A percentile compares a stretch with the other conserved stretches of the same genome.
Conservation (phyloP, 2,113 vertebrate species). For the Accipiter cooperii region DNA sequence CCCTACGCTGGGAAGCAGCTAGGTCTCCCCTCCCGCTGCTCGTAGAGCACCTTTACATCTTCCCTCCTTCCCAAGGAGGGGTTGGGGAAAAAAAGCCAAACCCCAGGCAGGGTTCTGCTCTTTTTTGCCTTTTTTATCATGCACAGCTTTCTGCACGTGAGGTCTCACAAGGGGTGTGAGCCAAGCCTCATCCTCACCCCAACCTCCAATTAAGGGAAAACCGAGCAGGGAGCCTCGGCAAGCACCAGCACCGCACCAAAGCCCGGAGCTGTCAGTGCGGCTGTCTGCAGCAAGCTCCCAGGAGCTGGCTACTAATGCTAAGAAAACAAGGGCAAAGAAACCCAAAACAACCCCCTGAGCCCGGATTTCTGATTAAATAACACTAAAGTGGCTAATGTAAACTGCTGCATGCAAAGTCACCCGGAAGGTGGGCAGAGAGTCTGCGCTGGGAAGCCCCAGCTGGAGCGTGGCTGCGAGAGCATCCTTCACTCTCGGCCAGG, state of each 20-base stretch:
- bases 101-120: not conserved
- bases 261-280: not conserved
- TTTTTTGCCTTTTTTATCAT: not conserved
- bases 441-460: not conserved
- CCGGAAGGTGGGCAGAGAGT: not conserved
- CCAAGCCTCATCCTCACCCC: constrained; percentile 4
- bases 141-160: not conserved
- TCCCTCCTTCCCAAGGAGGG: not conserved
- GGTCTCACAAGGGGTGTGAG: not conserved
- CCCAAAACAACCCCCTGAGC: not conserved
- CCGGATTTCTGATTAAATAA: not conserved
- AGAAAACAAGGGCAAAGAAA: not conserved
- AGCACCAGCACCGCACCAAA: not conserved
- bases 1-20: not conserved
- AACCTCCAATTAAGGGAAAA: constrained; percentile 20
- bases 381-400: not conserved
- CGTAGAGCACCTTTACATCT: not conserved
- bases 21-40: not conserved
- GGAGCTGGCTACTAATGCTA: not conserved
- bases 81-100: not conserved
- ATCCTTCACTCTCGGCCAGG: not conserved
- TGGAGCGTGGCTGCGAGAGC: rapidly evolving
- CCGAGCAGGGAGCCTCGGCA: not conserved
- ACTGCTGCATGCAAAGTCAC: not conserved
- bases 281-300: not conserved